Conservation (phyloP, 2,113 vertebrate genomes). For the Neodon shergylaensis region DNA sequence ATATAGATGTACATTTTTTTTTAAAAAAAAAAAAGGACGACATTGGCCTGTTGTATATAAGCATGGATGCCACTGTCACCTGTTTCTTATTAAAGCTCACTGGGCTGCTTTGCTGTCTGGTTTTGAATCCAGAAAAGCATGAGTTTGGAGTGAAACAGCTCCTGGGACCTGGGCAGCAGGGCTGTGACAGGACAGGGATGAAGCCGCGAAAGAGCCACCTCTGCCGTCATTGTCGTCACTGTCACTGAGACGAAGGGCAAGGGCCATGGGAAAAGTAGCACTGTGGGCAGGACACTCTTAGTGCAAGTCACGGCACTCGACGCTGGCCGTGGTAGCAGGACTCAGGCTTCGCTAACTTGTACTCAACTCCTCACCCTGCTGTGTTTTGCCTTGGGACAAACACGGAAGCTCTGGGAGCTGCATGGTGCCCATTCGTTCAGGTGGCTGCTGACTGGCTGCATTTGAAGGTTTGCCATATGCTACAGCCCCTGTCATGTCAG, state of each 20-base stretch:
- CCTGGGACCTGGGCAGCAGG: neutral
- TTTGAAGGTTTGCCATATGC: neutral
- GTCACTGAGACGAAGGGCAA: neutral
- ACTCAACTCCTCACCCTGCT: no score
- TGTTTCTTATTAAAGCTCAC: neutral
- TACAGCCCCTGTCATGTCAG: neutral
- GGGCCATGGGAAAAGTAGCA: neutral
- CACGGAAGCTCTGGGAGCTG: neutral
- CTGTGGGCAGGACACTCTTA: neutral
- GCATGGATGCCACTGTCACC: rapidly evolving
- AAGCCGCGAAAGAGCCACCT: neutral
- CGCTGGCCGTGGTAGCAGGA: neutral
- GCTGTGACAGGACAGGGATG: no score
- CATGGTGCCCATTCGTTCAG: neutral
- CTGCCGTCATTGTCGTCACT: neutral
- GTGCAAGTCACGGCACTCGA: neutral
- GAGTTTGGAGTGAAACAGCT: neutral
- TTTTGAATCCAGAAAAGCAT: neutral
- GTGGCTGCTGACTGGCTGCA: neutral
- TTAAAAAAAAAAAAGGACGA: neutral
- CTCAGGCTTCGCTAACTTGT: neutral
- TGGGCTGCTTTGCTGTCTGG: neutral
- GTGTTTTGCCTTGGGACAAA: neutral
- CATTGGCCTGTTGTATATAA: neutral
- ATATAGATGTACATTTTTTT: neutral